Evolutionary conservation across 2,888 invertebrate species (phyloP).

Genomic region (Calephelis perditalis): DNA sequence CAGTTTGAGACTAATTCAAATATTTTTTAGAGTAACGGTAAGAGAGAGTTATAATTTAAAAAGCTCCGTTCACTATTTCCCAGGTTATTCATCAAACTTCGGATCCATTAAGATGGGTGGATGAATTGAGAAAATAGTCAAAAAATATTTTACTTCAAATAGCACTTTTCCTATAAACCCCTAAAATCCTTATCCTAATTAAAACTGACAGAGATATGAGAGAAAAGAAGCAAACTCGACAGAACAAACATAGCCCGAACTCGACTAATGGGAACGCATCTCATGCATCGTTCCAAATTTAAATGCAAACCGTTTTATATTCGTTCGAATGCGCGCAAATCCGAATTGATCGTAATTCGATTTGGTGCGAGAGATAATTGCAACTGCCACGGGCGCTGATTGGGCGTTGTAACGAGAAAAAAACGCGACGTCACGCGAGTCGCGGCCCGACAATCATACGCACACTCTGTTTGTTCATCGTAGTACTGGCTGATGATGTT

Average conservation of each 20-base stretch:
- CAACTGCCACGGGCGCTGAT: slow-evolving; percentile 77
- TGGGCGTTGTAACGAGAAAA: slow-evolving; percentile 60
- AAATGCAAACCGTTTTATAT: slow-evolving; percentile 79
- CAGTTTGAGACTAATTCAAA: no score
- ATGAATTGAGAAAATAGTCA: no score
- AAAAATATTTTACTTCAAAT: no score
- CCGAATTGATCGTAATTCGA: slow-evolving; percentile 79
- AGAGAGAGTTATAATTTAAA: no score
- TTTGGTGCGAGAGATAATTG: slow-evolving; percentile 75
- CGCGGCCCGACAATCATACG: slow-evolving; percentile 60
- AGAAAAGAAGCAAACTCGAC: slow-evolving; percentile 34
- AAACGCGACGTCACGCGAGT: slow-evolving; percentile 48
- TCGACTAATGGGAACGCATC: slow-evolving; percentile 74
- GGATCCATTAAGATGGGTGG: no score
- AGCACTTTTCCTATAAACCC: no score
- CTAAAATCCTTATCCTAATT: no score
- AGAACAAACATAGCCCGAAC: slow-evolving; percentile 61
- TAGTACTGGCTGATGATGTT: slow-evolving; percentile 65
- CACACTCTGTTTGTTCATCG: slow-evolving; percentile 61
- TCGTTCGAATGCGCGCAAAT: slow-evolving; percentile 75
- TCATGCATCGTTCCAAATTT: slow-evolving; percentile 74
- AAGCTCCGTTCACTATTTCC: no score
- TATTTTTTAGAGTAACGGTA: no score
- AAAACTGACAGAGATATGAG: slow-evolving; percentile 34
- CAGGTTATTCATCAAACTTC: no score